Conservation (phyloP, 2,888 invertebrate genomes). For the Zaprionus lineosus region DNA sequence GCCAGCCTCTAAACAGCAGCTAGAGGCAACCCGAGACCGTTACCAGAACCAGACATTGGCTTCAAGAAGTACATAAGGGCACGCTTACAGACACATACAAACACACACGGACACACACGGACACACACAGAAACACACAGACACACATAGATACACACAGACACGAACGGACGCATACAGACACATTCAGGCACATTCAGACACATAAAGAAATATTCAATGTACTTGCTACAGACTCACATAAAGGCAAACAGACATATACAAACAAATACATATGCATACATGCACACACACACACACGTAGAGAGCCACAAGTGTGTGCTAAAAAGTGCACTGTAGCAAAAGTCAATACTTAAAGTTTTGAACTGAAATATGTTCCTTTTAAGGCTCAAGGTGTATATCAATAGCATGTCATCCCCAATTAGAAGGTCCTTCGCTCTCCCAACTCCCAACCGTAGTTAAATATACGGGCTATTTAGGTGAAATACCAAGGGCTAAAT, state of each 20-base stretch:
- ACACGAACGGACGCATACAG: background rate
- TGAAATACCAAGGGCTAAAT: no score
- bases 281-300: background rate
- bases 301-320: background rate
- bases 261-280: background rate
- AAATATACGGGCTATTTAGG: no score
- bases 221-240: background rate
- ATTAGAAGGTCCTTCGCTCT: no score
- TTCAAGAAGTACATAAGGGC: no score
- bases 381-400: no score
- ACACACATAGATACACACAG: slow-evolving; percentile 2
- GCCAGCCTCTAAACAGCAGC: background rate
- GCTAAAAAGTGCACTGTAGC: no score
- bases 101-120: background rate
- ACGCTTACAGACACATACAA: background rate
- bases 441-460: no score
- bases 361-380: no score
- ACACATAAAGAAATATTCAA: background rate
- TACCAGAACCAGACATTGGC: no score
- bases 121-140: slow-evolving; percentile 4
- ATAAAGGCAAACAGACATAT: background rate
- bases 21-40: no score
- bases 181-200: background rate
- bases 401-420: no score
- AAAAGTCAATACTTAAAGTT: no score